Evolutionary conservation across 2,888 invertebrate genomes (phyloP), one percentile per base, ranked within the genome.

Genomic region (Sinopyrophorus schimmeli): DNA sequence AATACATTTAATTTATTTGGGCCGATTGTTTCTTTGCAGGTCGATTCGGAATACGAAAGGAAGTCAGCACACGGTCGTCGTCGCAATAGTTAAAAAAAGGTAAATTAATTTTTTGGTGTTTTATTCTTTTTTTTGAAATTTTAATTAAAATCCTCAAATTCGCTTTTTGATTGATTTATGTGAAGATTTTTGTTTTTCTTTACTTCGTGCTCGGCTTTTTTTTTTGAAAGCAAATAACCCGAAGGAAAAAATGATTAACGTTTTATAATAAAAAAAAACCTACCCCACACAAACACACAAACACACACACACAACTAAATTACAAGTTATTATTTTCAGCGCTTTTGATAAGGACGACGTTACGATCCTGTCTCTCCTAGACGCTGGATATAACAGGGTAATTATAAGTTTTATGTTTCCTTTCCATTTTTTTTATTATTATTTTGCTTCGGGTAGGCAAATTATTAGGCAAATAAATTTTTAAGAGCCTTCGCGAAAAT

Each of bases 321-420:
- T n/a, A 24, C 24, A 24, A 24, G 24, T 9, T 6, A 10, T 4
- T 24, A 10, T 24, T 24, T 24, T 24, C 78, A 92, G 92, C 73
- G 82, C 82, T 62, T 87, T 87, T 66, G 87, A 92, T 63, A 90
- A 87, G 72, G 88, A 91, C 67, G 92, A 92, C 70, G 82, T 86
- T 57, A 82, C 81, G 24, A 80, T 91, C 54, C 77, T 86, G 64
- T 83, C 87, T 59, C 81, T 89, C 63, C 76, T 93, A 64, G 89
- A 91, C 69, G 84, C 86, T 63, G 94, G 94, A 65, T 92, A 87
- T 74, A 89, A 88, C 76, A 83, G 91, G 82, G 94, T 93, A 78
- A 83, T 84, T 76, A 47, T 34, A 28, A 40, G 12, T 12, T 47
- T 32, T 32, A 35, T 41, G 6, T 10, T 40, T 7, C 5, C 20